phyloP scores from a whole-genome alignment of 64 coral and sea anemone genomes.

The Actinia tenebrosa region DNA sequence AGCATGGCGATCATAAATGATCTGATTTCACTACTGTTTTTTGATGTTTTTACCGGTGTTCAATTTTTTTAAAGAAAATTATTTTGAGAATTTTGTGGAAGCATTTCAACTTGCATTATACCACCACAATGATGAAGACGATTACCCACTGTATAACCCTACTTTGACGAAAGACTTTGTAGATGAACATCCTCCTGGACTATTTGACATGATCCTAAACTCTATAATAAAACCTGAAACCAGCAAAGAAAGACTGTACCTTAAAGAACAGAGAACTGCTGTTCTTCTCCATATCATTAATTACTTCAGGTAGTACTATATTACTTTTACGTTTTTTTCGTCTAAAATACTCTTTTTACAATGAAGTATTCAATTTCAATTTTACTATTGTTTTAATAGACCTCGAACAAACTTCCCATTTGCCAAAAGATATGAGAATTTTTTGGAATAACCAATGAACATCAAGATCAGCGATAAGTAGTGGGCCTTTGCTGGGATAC shows the following conservation, averaged over 20 bases:
- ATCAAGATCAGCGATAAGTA: slow-evolving; percentile 62
- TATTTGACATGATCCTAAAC: slow-evolving; percentile 30
- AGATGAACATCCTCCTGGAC: slow-evolving; percentile 50
- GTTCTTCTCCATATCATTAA: slow-evolving; percentile 50
- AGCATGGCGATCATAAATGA: too few species aligned
- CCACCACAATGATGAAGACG: slow-evolving; percentile 13
- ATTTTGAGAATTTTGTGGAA: slow-evolving; percentile 43
- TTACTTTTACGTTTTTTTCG: background rate
- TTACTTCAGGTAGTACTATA: slow-evolving; percentile 41
- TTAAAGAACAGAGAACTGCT: slow-evolving; percentile 49
- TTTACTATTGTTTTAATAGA: slow-evolving; percentile 4
- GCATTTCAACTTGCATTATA: slow-evolving; percentile 41
- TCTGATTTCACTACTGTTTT: background rate
- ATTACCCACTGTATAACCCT: slow-evolving; percentile 39
- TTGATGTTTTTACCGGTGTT: background rate
- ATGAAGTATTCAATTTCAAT: background rate
- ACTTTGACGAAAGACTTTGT: slow-evolving; percentile 41
- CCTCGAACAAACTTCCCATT: slow-evolving; percentile 42
- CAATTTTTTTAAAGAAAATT: slow-evolving; percentile 15
- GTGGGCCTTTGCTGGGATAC: slow-evolving; percentile 37
- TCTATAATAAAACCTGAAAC: slow-evolving; percentile 39
- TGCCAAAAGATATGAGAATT: slow-evolving; percentile 33
- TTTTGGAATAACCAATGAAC: slow-evolving; percentile 37
- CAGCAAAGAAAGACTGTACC: slow-evolving; percentile 1
- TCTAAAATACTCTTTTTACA: background rate